Evolutionary conservation across 2,797 vertebrate genomes (phyloP), one percentile per base, ranked within the genome.

Genomic region (Oophaga sylvatica): DNA sequence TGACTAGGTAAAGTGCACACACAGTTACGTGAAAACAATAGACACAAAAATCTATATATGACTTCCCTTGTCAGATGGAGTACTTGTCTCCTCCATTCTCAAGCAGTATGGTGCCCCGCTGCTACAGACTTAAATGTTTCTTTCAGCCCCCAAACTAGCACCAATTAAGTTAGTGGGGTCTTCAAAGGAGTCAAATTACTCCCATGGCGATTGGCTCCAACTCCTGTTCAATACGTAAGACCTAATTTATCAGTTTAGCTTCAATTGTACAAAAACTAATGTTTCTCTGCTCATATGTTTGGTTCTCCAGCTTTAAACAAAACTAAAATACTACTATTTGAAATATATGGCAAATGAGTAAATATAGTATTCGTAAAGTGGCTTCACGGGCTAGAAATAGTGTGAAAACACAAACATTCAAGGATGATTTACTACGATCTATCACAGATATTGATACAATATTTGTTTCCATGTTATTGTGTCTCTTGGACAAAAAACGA

Each of bases 11-110:
- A 98, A 98, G 97, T 95, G 94, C 96, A 96, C 97, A 96, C 97
- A 98, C 97, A 98, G 98, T 98, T 98, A 98, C 97, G 96, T 94
- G 94, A 96, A 97, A 98, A 98, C 97, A 99, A 98, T 98, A 96
- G 97, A 99, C 97, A 98, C 96, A 97, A 98, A 99, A 99, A 99
- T 99, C 98, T 96, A 99, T 99, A 99, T 94, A 96, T 96, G 97
- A 97, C 97, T 96, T 96, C 96, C 93, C 95, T 93, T 98, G 97
- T 99, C 98, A 98, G 95, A 95, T 95, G 95, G 96, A 95, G 92
- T 90, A 93, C 96, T 95, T 92, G 96, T 96, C 97, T 97, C 94
- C 93, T 96, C 95, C 95, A 96, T 97, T 97, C 97, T 96, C 96
- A 95, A 95, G 95, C 95, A 90, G 92, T 93, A 95, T 89, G 93